Base-by-base conservation (phyloP, 2,113 vertebrate species). In the Muntiacus reevesi region DNA sequence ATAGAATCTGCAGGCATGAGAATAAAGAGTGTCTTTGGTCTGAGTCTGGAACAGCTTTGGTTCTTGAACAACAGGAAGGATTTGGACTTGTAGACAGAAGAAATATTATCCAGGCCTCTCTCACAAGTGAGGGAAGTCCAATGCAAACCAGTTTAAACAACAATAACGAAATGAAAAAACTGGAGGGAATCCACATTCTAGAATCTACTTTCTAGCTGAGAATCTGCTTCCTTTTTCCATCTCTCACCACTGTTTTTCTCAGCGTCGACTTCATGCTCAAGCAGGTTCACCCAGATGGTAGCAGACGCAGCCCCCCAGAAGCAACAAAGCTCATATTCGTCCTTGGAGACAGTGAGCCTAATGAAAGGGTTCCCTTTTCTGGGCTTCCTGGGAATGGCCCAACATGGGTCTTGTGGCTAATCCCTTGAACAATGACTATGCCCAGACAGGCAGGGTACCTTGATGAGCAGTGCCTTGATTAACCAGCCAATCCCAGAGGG, bases 1-100 rank as follows among this genome's bases (percentile, higher is more conserved):
- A 86, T 13, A 81, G 89, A 71, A 85, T 43, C 47, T 45, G 14
- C 2, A 71, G 4, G 28, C 9, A 40, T 47, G 17, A 17, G 27
- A 87, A 74, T 19, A 36, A 57, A 33, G 21, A 50, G n/a, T 27
- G 47, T 47, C 74, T 59, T 62, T 36, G 45, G 64, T 90, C 47
- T 50, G 10, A 95, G 43, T 60, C 47, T 88, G 47, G 43, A 19
- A 33, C 11, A 54, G 28, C 1, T 15, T 54, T 82, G 79, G 50
- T 54, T 82, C 50, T 82, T 82, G 15, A 92, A 52, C 78, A 81
- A 84, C 28, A 36, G 57, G 88, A 71, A 64, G 55, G 19, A 55
- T 90, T 74, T 96, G n/a, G 45, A 91, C 25, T 50, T 85, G 2
- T 27, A 62, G 43, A 60, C 25, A 84, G 27, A 87, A 94, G 57